Conservation (phyloP, 1,140 invertebrate species). For the Zaprionus africanus region DNA sequence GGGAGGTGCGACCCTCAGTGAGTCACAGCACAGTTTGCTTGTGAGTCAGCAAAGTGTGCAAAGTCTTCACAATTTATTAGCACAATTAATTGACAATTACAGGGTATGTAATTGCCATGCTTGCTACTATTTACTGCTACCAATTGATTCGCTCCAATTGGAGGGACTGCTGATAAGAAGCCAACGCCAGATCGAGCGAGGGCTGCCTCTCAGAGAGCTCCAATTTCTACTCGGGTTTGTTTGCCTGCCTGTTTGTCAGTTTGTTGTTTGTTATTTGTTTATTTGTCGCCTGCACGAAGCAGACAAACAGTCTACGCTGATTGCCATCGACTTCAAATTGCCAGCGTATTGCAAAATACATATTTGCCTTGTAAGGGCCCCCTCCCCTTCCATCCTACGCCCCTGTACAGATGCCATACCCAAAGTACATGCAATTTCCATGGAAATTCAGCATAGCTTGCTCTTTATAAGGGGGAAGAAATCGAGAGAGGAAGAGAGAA, state of each 20-base stretch:
- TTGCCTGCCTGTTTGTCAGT: constrained; percentile 19
- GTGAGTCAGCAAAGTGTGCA: constrained; percentile 38
- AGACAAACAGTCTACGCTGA: constrained; percentile 46
- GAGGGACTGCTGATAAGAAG: constrained; percentile 32
- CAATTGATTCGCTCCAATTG: constrained; percentile 34
- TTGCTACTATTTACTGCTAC: constrained; percentile 2
- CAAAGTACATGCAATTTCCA: constrained; percentile 4
- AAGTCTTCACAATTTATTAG: not conserved
- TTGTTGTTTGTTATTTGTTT: constrained; percentile 28
- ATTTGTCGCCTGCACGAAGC: constrained; percentile 19
- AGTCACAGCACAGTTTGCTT: not conserved
- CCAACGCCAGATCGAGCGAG: not conserved
- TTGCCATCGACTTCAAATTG: constrained; percentile 23
- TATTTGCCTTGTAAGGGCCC: constrained; percentile 14
- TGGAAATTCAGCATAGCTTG: not conserved
- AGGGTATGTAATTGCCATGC: constrained; percentile 17
- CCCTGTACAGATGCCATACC: not conserved
- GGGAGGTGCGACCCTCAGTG: not conserved
- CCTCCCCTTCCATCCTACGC: too few relatives aligned
- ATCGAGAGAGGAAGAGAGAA: not conserved
- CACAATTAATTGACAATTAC: constrained; percentile 28
- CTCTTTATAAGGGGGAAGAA: too few relatives aligned
- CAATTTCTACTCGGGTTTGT: not conserved
- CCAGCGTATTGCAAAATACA: constrained; percentile 42
- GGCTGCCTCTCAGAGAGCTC: not conserved